A percentile compares a stretch with the other conserved stretches of the same genome.
Evolutionary conservation across 2,888 invertebrate genomes (phyloP).

Genomic region (Abrostola triplasia): DNA sequence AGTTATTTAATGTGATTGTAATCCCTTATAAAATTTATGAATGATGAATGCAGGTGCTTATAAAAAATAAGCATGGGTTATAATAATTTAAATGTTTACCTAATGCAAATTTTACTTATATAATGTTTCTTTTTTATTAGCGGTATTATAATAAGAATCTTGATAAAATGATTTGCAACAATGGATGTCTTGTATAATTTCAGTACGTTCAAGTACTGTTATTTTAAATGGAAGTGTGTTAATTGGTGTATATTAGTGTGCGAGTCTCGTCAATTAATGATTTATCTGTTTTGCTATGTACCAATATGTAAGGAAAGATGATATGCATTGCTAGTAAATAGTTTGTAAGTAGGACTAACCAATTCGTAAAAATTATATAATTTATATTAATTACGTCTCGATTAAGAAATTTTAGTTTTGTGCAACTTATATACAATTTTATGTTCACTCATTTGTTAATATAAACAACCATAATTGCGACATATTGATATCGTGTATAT

Average conservation of each 20-base stretch:
- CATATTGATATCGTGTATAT: neutral
- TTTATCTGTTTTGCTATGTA: conserved; percentile 54
- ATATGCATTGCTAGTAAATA: conserved; percentile 53
- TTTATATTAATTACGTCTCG: conserved; percentile 6
- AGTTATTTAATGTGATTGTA: too few species aligned
- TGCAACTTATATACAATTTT: neutral
- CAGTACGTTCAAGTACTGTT: conserved; percentile 65
- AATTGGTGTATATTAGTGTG: conserved; percentile 53
- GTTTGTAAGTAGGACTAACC: conserved; percentile 59
- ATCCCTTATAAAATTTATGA: neutral
- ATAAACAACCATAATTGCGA: neutral
- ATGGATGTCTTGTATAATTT: conserved; percentile 51
- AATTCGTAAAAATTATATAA: conserved; percentile 43
- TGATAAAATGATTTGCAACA: conserved; percentile 47
- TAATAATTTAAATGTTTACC: conserved; percentile 39
- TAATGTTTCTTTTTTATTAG: conserved; percentile 35
- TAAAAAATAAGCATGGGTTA: conserved; percentile 25
- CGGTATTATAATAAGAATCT: conserved; percentile 44
- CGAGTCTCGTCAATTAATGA: conserved; percentile 66
- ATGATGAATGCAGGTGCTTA: conserved; percentile 28
- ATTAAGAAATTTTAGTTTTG: conserved; percentile 11
- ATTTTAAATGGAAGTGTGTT: conserved; percentile 46
- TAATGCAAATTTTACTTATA: conserved; percentile 33
- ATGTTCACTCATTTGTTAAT: neutral
- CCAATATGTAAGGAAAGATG: conserved; percentile 43